These are phyloP conservation scores for Athene cunicularia DNA, from an alignment of 2,113 vertebrate species.

Conservation along the genomic window DNA sequence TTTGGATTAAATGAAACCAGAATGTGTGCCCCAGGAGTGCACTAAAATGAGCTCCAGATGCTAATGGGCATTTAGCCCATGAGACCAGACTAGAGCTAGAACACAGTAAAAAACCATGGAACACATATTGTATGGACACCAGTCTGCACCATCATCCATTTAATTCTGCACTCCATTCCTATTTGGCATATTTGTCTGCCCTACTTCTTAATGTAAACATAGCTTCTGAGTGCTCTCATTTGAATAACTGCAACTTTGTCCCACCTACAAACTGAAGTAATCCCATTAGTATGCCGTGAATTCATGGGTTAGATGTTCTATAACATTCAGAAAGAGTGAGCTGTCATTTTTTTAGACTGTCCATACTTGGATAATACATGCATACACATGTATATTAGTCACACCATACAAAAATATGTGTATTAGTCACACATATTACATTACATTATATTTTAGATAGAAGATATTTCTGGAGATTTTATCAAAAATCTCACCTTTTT, in stretches of 20 bases:
- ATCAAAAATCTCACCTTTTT: background rate
- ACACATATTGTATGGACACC: background rate
- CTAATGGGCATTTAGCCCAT: background rate
- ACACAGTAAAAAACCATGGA: background rate
- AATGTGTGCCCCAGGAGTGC: background rate
- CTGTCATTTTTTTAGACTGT: background rate
- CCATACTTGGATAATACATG: background rate
- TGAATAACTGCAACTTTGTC: background rate
- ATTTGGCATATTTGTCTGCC: background rate
- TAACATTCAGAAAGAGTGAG: accelerated
- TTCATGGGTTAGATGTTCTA: background rate
- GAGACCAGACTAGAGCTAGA: background rate
- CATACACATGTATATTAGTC: background rate
- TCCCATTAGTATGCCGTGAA: background rate
- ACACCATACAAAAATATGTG: background rate
- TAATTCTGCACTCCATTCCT: background rate
- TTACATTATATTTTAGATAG: background rate
- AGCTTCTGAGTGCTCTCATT: background rate
- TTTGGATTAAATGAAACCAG: background rate
- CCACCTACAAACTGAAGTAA: background rate
- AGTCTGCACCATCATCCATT: background rate
- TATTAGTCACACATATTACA: background rate
- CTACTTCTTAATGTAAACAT: background rate
- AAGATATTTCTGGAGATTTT: background rate
- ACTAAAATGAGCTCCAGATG: background rate